Evolutionary conservation across 2,797 vertebrate species (phyloP).

Genomic region (Perodicticus potto): DNA sequence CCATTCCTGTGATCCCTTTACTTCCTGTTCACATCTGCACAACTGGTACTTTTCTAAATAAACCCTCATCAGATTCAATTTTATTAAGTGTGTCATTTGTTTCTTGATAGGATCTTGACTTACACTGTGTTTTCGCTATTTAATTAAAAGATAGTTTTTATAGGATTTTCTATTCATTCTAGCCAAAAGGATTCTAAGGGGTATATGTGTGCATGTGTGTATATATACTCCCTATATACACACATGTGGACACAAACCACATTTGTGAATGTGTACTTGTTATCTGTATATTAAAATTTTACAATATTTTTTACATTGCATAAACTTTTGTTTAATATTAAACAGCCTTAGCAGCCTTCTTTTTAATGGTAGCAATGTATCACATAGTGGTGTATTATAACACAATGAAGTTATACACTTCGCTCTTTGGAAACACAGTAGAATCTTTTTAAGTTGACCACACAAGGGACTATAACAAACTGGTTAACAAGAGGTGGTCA

Average conservation of each 20-base stretch:
- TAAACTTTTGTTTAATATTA: neutral
- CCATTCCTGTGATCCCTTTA: neutral
- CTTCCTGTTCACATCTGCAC: neutral
- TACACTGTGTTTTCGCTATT: neutral
- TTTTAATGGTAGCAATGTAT: slow-evolving; percentile 5
- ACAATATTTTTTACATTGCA: neutral
- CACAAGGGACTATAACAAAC: too few relatives aligned
- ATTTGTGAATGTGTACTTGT: neutral
- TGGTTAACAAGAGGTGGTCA: too few relatives aligned
- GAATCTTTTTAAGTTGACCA: too few relatives aligned
- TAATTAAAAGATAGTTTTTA: neutral
- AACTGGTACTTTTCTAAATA: neutral
- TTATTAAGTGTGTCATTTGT: neutral
- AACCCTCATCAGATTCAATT: neutral
- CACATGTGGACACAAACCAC: neutral
- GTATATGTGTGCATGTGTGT: neutral
- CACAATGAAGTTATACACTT: slow-evolving; percentile 14
- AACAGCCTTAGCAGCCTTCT: neutral
- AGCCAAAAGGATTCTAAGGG: neutral
- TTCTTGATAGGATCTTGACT: neutral
- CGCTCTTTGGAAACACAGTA: neutral
- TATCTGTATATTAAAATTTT: neutral
- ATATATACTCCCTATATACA: neutral
- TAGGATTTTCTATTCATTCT: neutral
- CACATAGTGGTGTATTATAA: neutral